Base-by-base conservation (phyloP, 2,113 vertebrate genomes). In the Antennarius striatus region DNA sequence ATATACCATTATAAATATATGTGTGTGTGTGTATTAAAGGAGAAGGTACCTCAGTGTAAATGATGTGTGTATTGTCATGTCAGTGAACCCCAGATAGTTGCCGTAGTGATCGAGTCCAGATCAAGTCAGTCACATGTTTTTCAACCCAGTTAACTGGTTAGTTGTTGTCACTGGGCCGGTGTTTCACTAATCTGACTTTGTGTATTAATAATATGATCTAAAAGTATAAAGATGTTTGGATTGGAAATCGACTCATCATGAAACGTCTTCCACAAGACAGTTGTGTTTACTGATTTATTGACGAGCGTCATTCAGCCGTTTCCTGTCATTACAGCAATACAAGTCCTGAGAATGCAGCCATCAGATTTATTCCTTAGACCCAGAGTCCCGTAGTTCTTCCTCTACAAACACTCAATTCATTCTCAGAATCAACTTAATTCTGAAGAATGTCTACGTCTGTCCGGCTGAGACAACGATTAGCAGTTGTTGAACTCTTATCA, bases 361-460 rank as follows among this genome's bases (percentile, higher is more conserved):
- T 49, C 29, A 39, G 28, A 15, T 60, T 43, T 53, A 58, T 43
- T 43, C 14, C 49, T 42, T 55, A 9, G 15, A 49, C 47, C 16
- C 42, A 17, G 2, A 4, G 49, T 49, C 39, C 10, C n/a, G 12
- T n/a, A 66, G 32, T 13, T 82, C 87, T 79, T 80, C 71, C 81
- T 87, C 56, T 47, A 79, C 71, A 79, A 61, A 59, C 64, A 58
- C 84, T 83, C 80, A 75, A 73, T 46, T 71, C 30, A 71, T 68
- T 63, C 66, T 50, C 60, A 65, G 30, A 59, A 17, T 40, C 8
- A 29, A 30, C 15, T 40, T 68, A 40, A 55, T 66, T 76, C 10
- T 8, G 32, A 66, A 39, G 56, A 51, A n/a, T 59, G n/a, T 50
- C 16, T 67, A 63, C 79, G 76, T 78, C 60, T 79, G 77, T 74